Base-by-base conservation (phyloP, 2,113 vertebrate genomes). In the Strix aluco region DNA sequence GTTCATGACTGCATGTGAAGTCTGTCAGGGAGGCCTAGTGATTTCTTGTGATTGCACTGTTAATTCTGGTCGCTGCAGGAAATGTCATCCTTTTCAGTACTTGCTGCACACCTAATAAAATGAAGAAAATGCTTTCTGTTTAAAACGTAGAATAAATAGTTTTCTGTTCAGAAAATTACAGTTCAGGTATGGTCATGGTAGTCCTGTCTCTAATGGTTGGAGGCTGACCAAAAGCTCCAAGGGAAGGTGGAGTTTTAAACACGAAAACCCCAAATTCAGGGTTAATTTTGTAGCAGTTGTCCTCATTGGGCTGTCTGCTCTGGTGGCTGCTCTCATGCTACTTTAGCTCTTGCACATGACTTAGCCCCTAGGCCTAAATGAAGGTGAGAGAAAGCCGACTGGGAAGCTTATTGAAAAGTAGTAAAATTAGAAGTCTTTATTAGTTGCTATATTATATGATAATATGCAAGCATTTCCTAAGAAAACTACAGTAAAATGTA, bases 31-130 rank as follows among this genome's bases (percentile, higher is more conserved):
- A 19, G 46, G 9, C 34, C 25, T 47, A 14, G 17, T 81, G 18
- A n/a, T 84, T 73, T 70, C 7, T 78, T 86, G 15, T 73, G 30
- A 25, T 32, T 51, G 38, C 4, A 1, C 30, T 86, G 36, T 46
- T 27, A 34, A 21, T 78, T 81, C 34, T 69, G 12, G 10, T 79
- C 57, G 47, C 36, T 2, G 4, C 34, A 61, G 21, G 49, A 83
- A 46, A 36, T 17, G 1, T 27, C 3, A 58, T 65, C 11, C 30
- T 86, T 79, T 57, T 58, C 11, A 27, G 13, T 84, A 38, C 32
- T 71, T 94, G 18, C 4, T 73, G 21, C 6, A 83, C 25, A 44
- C 30, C 30, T 82, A 95, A 96, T 89, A 94, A 96, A 96, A 71
- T 44, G 3, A 70, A 54, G 9, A 86, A 52, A 82, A 36, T 25